Evolutionary conservation across 2,797 vertebrate genomes (phyloP), one percentile per base, ranked within the genome.

Genomic region (Calcarius lapponicus): DNA sequence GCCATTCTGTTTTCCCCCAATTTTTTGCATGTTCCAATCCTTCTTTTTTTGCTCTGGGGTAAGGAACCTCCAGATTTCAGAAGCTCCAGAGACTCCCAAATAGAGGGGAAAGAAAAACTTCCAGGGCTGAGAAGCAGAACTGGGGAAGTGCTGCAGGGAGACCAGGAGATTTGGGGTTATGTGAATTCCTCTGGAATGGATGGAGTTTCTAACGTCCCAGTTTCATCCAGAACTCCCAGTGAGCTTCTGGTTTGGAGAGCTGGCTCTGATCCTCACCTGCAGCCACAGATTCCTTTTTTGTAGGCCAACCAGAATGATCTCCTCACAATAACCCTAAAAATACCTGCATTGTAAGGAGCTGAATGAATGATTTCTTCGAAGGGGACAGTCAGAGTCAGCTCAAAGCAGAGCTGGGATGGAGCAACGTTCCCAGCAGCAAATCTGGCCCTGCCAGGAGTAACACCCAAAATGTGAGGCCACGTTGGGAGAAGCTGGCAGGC

Each of bases 121-220:
- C 58, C 43, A 6, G 48, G 14, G 26, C 26, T 50, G 48, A 17
- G 48, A 17, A 28, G 48, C 26, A 50, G 17, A 53, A 53, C 28
- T 53, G 28, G 45, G 43, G 48, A n/a, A 42, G 9, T 14, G 54
- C 45, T 60, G 51, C 42, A 84, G 72, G 32, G 50, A 53, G 20
- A 24, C 4, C 20, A 29, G 0, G 6, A 40, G 48, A 36, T 32
- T 38, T n/a, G 12, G 54, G 40, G 29, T 21, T 31, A 9, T n/a
- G 3, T 36, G 34, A 64, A 70, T 22, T 36, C 70, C 65, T n/a
- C 29, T 12, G 11, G 29, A 29, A n/a, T 0, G 42, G 72, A 10
- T 1, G 32, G 67, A n/a, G 43, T n/a, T 80, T 5, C 0, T 0
- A 54, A 62, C 0, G 7, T 29, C 73, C 64, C 47, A 45, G 56